These are phyloP conservation scores for Eolophus roseicapilla DNA, from an alignment of 2,113 vertebrate species.

Conservation along the genomic window DNA sequence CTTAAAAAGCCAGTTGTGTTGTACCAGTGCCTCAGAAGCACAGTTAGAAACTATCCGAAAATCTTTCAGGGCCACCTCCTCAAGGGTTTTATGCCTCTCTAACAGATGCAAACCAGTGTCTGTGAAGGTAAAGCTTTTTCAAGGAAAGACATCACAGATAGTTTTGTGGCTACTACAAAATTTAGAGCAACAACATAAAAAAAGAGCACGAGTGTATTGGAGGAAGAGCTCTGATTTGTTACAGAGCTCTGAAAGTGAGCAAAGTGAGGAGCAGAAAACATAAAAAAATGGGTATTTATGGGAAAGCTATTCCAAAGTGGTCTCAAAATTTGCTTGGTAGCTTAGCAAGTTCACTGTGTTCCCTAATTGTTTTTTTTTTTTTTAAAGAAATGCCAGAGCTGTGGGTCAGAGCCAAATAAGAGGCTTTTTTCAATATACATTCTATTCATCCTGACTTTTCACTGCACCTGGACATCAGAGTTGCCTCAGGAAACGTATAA, in stretches of 20 bases:
- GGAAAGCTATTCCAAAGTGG: background rate
- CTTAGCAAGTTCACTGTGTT: background rate
- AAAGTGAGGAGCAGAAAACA: background rate
- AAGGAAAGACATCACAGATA: background rate
- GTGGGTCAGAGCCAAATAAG: background rate
- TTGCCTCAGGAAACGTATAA: background rate
- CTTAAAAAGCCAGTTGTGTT: constrained; percentile 9
- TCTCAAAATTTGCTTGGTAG: background rate
- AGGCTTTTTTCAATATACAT: background rate
- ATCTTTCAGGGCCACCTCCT: background rate
- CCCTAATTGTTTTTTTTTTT: background rate
- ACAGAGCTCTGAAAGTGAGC: background rate
- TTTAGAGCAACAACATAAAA: background rate
- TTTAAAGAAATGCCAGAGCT: background rate
- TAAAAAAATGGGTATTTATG: background rate
- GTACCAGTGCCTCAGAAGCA: background rate
- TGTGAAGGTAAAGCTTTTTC: background rate
- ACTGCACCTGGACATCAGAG: background rate
- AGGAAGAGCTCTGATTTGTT: background rate
- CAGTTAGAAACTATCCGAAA: background rate
- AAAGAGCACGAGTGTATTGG: background rate
- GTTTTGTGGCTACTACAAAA: background rate
- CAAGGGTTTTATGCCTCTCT: background rate
- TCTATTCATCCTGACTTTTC: background rate
- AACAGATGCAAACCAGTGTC: background rate